Base-by-base conservation (phyloP, 2,797 vertebrate genomes). In the Steatocranus sp. region DNA sequence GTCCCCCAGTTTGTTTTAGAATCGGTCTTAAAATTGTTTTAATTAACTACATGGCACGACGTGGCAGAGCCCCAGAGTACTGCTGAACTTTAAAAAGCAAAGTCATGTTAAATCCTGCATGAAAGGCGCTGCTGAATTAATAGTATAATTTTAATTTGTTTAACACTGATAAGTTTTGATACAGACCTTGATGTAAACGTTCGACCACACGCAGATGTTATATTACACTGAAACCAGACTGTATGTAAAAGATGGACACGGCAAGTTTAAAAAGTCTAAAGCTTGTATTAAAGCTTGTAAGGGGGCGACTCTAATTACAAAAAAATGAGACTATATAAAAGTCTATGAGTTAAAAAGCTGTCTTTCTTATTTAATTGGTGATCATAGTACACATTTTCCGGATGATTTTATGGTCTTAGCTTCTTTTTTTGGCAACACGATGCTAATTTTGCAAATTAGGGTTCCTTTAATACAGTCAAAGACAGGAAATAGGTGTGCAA, bases 401-500 rank as follows among this genome's bases (percentile, higher is more conserved):
- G 12, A 7, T 38, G 5, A 66, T 9, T 68, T 68, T 68, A 43
- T 17, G 63, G 63, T 43, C 20, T 68, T 27, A 11, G 36, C 1
- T 11, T 68, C n/a, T 41, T 25, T 11, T 46, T 68, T 43, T 23
- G 14, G 38, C 4, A 46, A 70, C 23, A 46, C 41, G 4, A 5
- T 70, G 23, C 9, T 70, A 11, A 46, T 27, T 70, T 18, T 18
- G 15, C 14, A 70, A 46, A 27, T 46, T 27, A 70, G 4, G 23
- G 14, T 0, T 20, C 23, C 0, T 25, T 27, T 70, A 0, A 70
- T 18, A 11, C 9, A 27, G 8, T 41, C 36, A 66, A 66, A 0
- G 12, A 41, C 20, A 25, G 12, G 36, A 23, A 66, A 23, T 15
- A 66, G 2, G 61, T 66, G 32, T 63, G 58, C 7, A 32, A 63